Base-by-base conservation (phyloP, 2,113 vertebrate species). In the Menidia beryllina region DNA sequence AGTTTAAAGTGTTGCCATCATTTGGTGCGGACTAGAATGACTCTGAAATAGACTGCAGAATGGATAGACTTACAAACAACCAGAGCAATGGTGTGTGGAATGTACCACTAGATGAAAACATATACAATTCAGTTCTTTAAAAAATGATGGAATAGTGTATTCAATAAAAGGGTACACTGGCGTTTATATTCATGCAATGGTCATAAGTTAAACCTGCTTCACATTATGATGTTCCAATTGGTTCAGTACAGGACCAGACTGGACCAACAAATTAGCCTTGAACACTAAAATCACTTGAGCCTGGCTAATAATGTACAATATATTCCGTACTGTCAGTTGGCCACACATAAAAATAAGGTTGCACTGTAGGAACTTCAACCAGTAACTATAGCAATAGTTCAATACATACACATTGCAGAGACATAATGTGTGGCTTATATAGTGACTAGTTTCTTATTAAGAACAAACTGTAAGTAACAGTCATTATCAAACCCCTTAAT, bases 401-500 rank as follows among this genome's bases (percentile, higher is more conserved):
- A 30, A 30, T 30, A 30, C 4, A 30, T 30, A 30, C 4, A 30
- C 8, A 30, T 45, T 71, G n/a, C 20, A 60, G 26, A 57, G 24
- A 48, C 30, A 30, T 6, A 10, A 6, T n/a, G n/a, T n/a, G 6
- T 14, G 7, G 19, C 30, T 36, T 59, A 9, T 27, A 20, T 11
- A 30, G 36, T 20, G 30, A 49, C 9, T 39, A 30, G 17, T 63
- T 77, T 26, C 30, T 3, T 63, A 27, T 47, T 26, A 47, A 72
- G 51, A 1, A 7, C 39, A 51, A 13, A 43, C 15, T 5, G 41
- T 43, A 43, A 43, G 15, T 43, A 17, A 17, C 3, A 15, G 39
- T 43, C 5, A 5, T 17, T 17, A 2, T 17, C 17, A 43, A 43
- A 3, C 15, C 15, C 39, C 13, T 34, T 34, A 10, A 34, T 34